Evolutionary conservation across 2,888 invertebrate genomes (phyloP).

Genomic region (Tholera decimalis): DNA sequence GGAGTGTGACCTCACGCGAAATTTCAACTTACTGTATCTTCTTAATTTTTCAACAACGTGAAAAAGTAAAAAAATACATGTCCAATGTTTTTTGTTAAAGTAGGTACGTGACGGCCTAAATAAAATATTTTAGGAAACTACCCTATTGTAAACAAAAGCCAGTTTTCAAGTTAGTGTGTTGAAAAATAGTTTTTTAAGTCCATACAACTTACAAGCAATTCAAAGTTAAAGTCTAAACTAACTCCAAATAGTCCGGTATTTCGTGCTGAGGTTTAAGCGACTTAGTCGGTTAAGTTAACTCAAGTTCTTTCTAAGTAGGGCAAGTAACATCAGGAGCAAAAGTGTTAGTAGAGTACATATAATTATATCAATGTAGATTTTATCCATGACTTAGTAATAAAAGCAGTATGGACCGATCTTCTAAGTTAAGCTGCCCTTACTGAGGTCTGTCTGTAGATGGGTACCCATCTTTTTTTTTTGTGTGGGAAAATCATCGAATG

Average conservation of each 20-base stretch:
- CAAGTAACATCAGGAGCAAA: constrained; percentile 44
- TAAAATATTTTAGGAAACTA: too few relatives aligned
- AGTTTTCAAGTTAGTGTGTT: background rate
- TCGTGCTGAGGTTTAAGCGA: constrained; percentile 47
- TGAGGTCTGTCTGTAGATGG: too few relatives aligned
- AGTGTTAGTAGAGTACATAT: constrained; percentile 22
- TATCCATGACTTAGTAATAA: background rate
- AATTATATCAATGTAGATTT: background rate
- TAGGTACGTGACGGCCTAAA: too few relatives aligned
- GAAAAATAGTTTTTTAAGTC: constrained; percentile 11
- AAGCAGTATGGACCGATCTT: too few relatives aligned
- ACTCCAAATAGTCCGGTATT: constrained; percentile 14
- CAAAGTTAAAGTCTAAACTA: constrained; percentile 26
- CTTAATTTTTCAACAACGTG: too few relatives aligned
- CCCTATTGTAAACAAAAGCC: background rate
- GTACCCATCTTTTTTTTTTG: too few relatives aligned
- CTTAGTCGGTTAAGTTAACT: constrained; percentile 49
- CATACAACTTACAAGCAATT: constrained; percentile 13
- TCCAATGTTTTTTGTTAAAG: too few relatives aligned
- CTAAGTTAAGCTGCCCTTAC: too few relatives aligned
- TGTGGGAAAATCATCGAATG: too few relatives aligned
- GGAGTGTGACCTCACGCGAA: too few relatives aligned
- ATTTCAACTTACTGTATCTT: too few relatives aligned
- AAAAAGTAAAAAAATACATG: too few relatives aligned
- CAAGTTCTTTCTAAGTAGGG: constrained; percentile 48